Base-by-base conservation (phyloP, 2,113 vertebrate genomes). In the Triplophysa dalaica region DNA sequence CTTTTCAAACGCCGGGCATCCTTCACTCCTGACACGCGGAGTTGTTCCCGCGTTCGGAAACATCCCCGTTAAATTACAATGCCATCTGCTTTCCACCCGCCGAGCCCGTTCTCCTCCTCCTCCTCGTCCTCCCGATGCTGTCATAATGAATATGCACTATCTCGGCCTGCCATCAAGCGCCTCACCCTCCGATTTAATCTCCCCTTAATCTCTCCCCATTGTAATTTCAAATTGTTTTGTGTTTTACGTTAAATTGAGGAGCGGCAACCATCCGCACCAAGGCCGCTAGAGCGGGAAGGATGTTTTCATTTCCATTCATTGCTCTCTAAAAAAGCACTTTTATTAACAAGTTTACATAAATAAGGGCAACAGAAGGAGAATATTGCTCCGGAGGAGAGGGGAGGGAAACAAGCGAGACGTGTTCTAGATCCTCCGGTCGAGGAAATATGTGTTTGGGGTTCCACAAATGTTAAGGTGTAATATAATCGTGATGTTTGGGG, bases 151-250 rank as follows among this genome's bases (percentile, higher is more conserved):
- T 87, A 86, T 84, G 80, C 89, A 86, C 90, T 89, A 89, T 92
- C 90, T 81, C 83, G 67, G 82, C 83, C 81, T 87, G 88, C 85
- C 89, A 85, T 81, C 67, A 87, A 86, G 87, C 85, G 81, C 84
- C 33, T 84, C 84, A 83, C 85, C 88, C 78, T 75, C 87, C 82
- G 73, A 73, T 90, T 91, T 93, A 91, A 93, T 93, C 91, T 91
- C 87, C 84, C 89, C 91, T 89, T 92, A 90, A 92, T 94, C 91
- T 93, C 87, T 85, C 80, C 80, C 89, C 84, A 90, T 91, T 91
- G 92, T 93, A 93, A 93, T 92, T 87, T 91, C 90, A 92, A 92
- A 93, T 89, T 89, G 87, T 91, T 92, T 93, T 90, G 88, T 93
- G 91, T 93, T 91, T 93, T 89, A 90, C 83, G 83, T 90, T 88